Base-by-base conservation (phyloP, 2,888 invertebrate species). In the Conus canariensis region DNA sequence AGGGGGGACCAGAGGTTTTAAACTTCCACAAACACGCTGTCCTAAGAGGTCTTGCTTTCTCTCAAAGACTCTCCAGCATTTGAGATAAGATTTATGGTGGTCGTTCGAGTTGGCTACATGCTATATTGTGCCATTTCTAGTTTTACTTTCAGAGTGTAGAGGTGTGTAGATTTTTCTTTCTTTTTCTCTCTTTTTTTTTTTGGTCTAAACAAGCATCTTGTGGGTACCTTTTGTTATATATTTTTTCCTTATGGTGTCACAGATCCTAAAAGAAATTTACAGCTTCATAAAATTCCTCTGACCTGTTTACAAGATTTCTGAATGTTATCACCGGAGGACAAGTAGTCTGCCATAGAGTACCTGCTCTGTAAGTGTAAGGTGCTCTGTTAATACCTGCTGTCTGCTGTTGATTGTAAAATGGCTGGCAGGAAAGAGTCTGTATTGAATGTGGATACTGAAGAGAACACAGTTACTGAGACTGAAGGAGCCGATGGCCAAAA, bases 31-130 rank as follows among this genome's bases (percentile, higher is more conserved):
- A n/a, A 30, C 58, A 25, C 22, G 22, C 74, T 4, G n/a, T 56
- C n/a, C 58, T 16, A 10, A 45, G 14, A 4, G 70, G 56, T 56
- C 30, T 30, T 7, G 14, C 74, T n/a, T 19, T 70, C n/a, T 58
- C n/a, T 30, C 12, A n/a, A 87, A 70, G 74, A 6, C 58, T 58
- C 12, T 87, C n/a, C 19, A 25, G 25, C 58, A 22, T 70, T 58
- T 56, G 6, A n/a, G 87, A 87, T 87, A 87, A 87, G 58, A 74
- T 87, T 87, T 87, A 74, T 16, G n/a, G 30, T 30, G n/a, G 30
- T 6, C 12, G 74, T 70, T 74, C 45, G 5, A 87, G 12, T n/a
- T 45, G 22, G 19, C 86, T 67, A 9, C 19, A 25, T 12, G n/a
- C 22, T 86, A 16, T 19, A n/a, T 6, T 2, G 9, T 83, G 82